phyloP scores from a whole-genome alignment of 2,113 vertebrate genomes.

The human region DNA sequence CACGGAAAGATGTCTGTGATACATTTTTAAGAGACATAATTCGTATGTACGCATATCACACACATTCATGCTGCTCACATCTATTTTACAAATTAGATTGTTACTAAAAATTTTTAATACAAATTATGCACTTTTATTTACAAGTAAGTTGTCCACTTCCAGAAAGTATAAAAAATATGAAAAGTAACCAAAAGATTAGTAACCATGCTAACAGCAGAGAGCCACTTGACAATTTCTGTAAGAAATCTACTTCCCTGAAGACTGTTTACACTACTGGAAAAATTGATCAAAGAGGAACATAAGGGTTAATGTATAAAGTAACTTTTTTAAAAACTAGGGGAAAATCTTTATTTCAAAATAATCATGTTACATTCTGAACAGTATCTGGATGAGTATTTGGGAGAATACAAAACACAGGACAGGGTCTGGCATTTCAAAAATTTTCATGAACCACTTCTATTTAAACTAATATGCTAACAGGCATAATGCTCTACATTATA shows the following conservation, averaged over 20 bases:
- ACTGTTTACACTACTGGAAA: not conserved
- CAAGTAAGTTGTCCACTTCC: not conserved
- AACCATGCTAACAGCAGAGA: not conserved
- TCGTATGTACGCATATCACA: not conserved
- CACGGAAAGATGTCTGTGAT: not conserved
- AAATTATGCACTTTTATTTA: not conserved
- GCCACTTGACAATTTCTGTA: not conserved
- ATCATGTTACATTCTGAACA: constrained; percentile 6
- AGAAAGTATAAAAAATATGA: not conserved
- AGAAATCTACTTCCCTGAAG: not conserved
- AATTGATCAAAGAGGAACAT: not conserved
- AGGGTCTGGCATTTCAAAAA: not conserved
- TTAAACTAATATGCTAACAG: not conserved
- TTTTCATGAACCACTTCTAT: not conserved
- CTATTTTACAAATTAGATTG: not conserved
- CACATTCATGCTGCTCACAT: not conserved
- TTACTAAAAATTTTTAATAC: not conserved
- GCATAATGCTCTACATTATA: not conserved
- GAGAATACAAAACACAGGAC: not conserved
- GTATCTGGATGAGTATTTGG: not conserved
- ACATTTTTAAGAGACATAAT: not conserved
- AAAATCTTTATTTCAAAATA: constrained; percentile 1
- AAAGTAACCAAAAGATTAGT: not conserved
- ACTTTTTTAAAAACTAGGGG: not conserved
- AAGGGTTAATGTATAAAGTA: not conserved